phyloP scores from a whole-genome alignment of 2,113 vertebrate genomes.

The Ceuthmochares aereus region DNA sequence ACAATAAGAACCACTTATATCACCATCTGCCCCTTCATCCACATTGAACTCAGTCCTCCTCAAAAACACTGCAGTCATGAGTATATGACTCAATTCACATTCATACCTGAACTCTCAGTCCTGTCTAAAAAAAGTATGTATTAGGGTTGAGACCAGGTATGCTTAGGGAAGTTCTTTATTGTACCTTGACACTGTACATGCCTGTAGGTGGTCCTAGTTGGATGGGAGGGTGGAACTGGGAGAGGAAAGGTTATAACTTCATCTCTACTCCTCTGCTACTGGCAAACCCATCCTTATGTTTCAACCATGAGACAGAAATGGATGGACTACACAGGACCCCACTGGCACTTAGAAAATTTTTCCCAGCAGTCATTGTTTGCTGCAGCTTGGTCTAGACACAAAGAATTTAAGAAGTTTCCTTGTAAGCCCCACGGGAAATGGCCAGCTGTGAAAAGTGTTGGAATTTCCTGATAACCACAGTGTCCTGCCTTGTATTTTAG shows the following conservation, averaged over 20 bases:
- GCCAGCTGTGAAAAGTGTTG: background rate
- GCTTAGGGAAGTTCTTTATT: background rate
- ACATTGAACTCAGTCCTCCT: background rate
- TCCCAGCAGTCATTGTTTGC: background rate
- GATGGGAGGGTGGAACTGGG: background rate
- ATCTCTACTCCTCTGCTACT: background rate
- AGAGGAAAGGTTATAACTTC: background rate
- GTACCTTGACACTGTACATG: background rate
- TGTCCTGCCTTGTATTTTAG: background rate
- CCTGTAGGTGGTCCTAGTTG: background rate
- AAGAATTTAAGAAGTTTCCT: conserved; percentile 3
- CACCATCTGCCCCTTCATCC: background rate
- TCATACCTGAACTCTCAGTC: background rate
- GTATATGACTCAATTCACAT: background rate
- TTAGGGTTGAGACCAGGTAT: background rate
- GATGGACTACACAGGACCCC: background rate
- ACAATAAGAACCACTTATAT: background rate
- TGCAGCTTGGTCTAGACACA: conserved; percentile 5
- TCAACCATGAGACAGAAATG: background rate
- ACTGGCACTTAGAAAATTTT: background rate
- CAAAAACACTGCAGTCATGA: background rate
- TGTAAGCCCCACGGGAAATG: background rate
- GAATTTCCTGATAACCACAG: conserved; percentile 44
- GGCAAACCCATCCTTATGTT: background rate
- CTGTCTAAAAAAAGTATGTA: background rate